Conservation (phyloP, 2,797 vertebrate species). For the Dromococcyx pavoninus region DNA sequence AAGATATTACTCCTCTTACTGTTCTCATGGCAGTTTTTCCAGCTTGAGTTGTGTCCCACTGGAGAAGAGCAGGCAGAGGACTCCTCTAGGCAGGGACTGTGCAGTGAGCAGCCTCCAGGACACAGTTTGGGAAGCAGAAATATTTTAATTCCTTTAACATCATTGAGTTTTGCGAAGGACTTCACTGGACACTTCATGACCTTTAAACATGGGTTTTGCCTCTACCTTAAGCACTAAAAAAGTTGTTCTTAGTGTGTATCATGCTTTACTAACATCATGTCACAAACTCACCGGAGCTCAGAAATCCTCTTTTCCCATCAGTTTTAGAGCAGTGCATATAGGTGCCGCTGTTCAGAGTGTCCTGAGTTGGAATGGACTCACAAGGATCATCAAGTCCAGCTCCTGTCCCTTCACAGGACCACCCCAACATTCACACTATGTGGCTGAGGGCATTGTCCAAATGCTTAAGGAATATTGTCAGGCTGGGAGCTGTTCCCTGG, state of each 20-base stretch:
- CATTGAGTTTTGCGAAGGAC: not conserved
- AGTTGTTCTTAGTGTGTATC: not conserved
- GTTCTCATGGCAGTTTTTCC: not conserved
- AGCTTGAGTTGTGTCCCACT: not conserved
- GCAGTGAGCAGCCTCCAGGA: not conserved
- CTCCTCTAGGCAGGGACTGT: not conserved
- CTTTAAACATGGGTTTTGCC: not conserved
- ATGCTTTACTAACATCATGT: fast-evolving
- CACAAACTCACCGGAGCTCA: fast-evolving
- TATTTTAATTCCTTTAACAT: not conserved
- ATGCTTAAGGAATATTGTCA: too few species aligned
- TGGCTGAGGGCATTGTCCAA: too few species aligned
- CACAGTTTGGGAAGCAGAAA: not conserved
- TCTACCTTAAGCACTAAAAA: not conserved
- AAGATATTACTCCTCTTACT: not conserved
- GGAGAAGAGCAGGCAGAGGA: not conserved
- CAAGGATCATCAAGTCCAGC: too few species aligned
- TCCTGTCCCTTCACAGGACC: too few species aligned
- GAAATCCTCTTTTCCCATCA: not conserved
- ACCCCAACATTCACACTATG: too few species aligned
- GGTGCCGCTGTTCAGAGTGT: too few species aligned
- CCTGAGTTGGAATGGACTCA: too few species aligned
- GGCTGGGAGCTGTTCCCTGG: too few species aligned
- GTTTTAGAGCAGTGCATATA: too few species aligned
- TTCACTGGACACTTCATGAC: fast-evolving